Evolutionary conservation across 2,113 vertebrate species (phyloP).

Genomic region (Conger conger): DNA sequence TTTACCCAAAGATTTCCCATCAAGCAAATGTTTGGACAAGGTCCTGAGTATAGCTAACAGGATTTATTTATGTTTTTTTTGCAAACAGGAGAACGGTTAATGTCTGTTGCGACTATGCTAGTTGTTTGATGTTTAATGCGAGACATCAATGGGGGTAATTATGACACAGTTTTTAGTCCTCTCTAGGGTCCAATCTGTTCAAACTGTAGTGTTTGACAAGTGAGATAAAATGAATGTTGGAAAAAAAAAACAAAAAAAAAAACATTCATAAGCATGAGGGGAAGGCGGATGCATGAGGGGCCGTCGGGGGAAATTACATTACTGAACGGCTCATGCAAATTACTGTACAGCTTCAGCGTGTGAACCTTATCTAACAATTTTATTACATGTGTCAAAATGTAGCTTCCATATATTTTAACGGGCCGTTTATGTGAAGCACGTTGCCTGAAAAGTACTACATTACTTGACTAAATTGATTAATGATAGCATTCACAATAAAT

Average conservation of each 20-base stretch:
- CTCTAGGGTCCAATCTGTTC: slow-evolving; percentile 65
- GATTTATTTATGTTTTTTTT: slow-evolving; percentile 44
- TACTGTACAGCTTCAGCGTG: slow-evolving; percentile 6
- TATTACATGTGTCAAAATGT: too few relatives aligned
- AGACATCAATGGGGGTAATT: slow-evolving; percentile 91
- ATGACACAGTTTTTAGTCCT: slow-evolving; percentile 71
- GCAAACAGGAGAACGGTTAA: slow-evolving; percentile 55
- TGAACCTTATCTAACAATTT: too few relatives aligned
- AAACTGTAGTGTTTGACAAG: slow-evolving; percentile 69
- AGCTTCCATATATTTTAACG: too few relatives aligned
- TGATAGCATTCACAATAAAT: too few relatives aligned
- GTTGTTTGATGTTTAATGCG: slow-evolving; percentile 79
- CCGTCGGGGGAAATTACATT: slow-evolving; percentile 28
- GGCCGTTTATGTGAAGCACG: too few relatives aligned
- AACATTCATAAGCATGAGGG: slow-evolving; percentile 10
- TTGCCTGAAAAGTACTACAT: too few relatives aligned
- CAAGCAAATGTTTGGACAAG: slow-evolving; percentile 64
- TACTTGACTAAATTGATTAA: too few relatives aligned
- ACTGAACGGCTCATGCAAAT: not conserved
- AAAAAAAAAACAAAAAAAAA: slow-evolving; percentile 33
- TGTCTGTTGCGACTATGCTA: slow-evolving; percentile 68
- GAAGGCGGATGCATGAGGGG: slow-evolving; percentile 17
- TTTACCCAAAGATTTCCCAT: slow-evolving; percentile 68
- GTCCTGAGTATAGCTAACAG: slow-evolving; percentile 53
- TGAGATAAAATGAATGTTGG: slow-evolving; percentile 60